These are phyloP conservation scores for Plectrocnemia conspersa DNA, from an alignment of 1,140 invertebrate genomes.

Conservation along the genomic window DNA sequence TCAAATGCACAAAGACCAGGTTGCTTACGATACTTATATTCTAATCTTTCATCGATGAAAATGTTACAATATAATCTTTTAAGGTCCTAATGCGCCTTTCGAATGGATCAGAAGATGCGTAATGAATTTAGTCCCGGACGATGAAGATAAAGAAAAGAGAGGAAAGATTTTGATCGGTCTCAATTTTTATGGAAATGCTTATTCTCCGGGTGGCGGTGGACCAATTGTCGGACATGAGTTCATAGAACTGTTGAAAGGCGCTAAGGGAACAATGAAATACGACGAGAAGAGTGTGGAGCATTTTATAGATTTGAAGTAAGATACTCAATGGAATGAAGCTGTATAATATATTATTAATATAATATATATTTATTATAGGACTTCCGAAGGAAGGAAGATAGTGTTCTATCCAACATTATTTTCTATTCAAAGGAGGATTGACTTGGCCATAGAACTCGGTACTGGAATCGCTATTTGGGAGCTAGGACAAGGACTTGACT, in stretches of 20 bases:
- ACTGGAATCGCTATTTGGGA: slow-evolving; percentile 92
- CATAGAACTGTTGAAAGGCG: slow-evolving; percentile 61
- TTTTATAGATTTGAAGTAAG: slow-evolving; percentile 79
- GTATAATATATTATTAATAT: not conserved
- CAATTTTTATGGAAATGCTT: slow-evolving; percentile 93
- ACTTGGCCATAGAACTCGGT: slow-evolving; percentile 73
- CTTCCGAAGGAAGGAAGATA: slow-evolving; percentile 60
- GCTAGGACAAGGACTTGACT: slow-evolving; percentile 89
- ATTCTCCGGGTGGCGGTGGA: slow-evolving; percentile 68
- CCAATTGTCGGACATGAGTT: slow-evolving; percentile 77
- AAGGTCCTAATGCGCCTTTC: slow-evolving; percentile 80
- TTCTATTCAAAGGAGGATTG: slow-evolving; percentile 75
- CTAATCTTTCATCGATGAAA: not conserved
- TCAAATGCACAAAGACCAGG: slow-evolving; percentile 77
- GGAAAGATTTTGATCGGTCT: slow-evolving; percentile 81
- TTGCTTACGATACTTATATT: slow-evolving; percentile 32
- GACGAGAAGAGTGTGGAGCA: slow-evolving; percentile 78
- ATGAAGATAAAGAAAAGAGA: slow-evolving; percentile 54
- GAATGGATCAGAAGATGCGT: slow-evolving; percentile 79
- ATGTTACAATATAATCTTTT: no score
- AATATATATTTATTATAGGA: slow-evolving; percentile 50
- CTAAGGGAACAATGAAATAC: slow-evolving; percentile 66
- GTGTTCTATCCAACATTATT: slow-evolving; percentile 87
- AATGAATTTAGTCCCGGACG: slow-evolving; percentile 62
- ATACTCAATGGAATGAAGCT: not conserved